A percentile compares a stretch with the other conserved stretches of the same genome.
phyloP scores from a whole-genome alignment of 2,797 vertebrate species.

The Neostethus bicornis region DNA sequence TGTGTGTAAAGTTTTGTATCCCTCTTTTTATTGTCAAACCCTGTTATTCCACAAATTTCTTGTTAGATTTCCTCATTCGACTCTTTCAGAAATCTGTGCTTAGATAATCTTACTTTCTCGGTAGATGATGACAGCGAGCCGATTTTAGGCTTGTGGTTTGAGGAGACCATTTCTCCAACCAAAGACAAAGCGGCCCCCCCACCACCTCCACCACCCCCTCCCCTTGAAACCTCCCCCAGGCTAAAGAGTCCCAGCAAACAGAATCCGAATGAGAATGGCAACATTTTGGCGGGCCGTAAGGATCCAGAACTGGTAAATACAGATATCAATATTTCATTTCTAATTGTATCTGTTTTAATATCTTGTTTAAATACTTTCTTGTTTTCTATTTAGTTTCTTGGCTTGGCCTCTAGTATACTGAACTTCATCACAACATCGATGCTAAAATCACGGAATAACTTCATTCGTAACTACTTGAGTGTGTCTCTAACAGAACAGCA shows the following conservation, averaged over 20 bases:
- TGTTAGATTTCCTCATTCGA: conserved; percentile 17
- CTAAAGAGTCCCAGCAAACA: conserved; percentile 97
- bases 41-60: conserved; percentile 26
- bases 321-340: not conserved
- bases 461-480: conserved; percentile 97
- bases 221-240: conserved; percentile 90
- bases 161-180: conserved; percentile 97
- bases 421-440: conserved; percentile 98
- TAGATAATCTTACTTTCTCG: conserved; percentile 41
- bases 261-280: conserved; percentile 91
- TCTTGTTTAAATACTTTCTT: not conserved
- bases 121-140: conserved; percentile 99
- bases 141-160: conserved; percentile 98
- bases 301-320: conserved; percentile 94
- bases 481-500: conserved; percentile 96
- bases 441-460: conserved; percentile 97
- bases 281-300: conserved; percentile 96
- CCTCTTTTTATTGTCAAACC: conserved; percentile 40
- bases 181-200: conserved; percentile 96
- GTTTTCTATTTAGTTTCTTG: conserved; percentile 85
- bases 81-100: conserved; percentile 2
- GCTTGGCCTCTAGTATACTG: conserved; percentile 94
- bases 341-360: not conserved
- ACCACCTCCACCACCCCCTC: conserved; percentile 90
- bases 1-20: conserved; percentile 53